A percentile compares a stretch with the other conserved stretches of the same genome.
phyloP scores from a whole-genome alignment of 2,888 invertebrate genomes.

The Eremobia ochroleuca region DNA sequence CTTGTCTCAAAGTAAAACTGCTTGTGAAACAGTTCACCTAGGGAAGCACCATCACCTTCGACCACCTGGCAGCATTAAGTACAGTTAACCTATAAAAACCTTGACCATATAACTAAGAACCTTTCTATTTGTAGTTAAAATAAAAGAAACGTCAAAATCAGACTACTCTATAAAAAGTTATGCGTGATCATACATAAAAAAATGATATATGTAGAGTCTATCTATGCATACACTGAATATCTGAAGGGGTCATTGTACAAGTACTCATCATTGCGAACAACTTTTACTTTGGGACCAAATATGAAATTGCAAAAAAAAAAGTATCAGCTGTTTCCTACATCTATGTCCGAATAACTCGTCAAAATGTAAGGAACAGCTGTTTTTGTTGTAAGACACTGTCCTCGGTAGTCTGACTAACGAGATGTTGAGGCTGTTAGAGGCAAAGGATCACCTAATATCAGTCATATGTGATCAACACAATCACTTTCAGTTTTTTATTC shows the following conservation, averaged over 20 bases:
- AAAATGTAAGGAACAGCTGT: too few species aligned
- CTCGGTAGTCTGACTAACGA: neutral
- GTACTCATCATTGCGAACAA: too few species aligned
- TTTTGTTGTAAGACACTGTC: too few species aligned
- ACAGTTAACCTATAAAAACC: neutral
- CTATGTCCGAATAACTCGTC: too few species aligned
- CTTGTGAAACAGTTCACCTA: constrained; percentile 33
- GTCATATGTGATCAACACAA: neutral
- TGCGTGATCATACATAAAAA: neutral
- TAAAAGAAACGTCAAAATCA: neutral
- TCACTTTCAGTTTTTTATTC: neutral
- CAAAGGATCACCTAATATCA: neutral
- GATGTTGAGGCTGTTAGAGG: constrained; percentile 5
- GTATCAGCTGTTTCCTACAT: too few species aligned
- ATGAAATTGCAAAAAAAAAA: too few species aligned
- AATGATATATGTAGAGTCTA: too few species aligned
- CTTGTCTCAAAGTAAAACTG: constrained; percentile 38
- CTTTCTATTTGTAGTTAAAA: neutral
- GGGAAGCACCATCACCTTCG: neutral
- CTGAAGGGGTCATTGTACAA: too few species aligned
- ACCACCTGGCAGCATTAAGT: neutral
- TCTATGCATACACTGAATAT: too few species aligned
- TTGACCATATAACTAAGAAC: neutral
- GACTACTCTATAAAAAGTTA: neutral
- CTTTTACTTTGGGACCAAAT: too few species aligned